Base-by-base conservation (phyloP, 2,797 vertebrate species). In the Myotis vivesi region DNA sequence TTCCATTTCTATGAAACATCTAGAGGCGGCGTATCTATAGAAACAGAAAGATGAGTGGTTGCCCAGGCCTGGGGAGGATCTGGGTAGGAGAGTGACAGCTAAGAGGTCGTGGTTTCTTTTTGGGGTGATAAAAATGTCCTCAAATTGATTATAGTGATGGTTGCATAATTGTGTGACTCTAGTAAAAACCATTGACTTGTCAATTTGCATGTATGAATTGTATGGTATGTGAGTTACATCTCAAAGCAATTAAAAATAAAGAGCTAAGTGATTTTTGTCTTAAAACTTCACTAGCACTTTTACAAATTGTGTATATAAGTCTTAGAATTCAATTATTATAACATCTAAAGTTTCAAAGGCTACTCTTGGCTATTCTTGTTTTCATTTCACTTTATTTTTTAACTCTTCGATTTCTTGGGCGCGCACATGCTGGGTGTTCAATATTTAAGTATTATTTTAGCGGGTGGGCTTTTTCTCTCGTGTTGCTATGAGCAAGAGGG, bases 321-420 rank as follows among this genome's bases (percentile, higher is more conserved):
- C 62, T 81, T 72, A 44, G 46, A 30, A 44, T 57, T 81, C 68
- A 13, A 0, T 25, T 22, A 20, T 55, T 36, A 15, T 23, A 36
- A 2, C 53, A 46, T 8, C 25, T 62, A 4, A 75, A 75, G 64
- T 66, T 33, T 69, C 36, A 89, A 44, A 69, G 73, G 68, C 59
- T 79, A 57, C 55, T 46, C 49, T 15, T 13, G 20, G 22, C 44
- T 10, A 0, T 23, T 33, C 11, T 41, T 3, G 10, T 71, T 91
- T 55, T 79, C 75, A 72, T 38, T 94, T 90, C 92, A 46, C 23
- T 41, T 84, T 64, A 19, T 55, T 90, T 64, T 89, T 84, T 89
- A 71, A 84, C 68, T 57, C 71, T 87, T 36, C 10, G 7, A 1
- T 64, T 57, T 92, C 49, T 95, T 49, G 1, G 46, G 41, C 5